Evolutionary conservation across 2,888 invertebrate species (phyloP).

Genomic region (Adineta ricciae): DNA sequence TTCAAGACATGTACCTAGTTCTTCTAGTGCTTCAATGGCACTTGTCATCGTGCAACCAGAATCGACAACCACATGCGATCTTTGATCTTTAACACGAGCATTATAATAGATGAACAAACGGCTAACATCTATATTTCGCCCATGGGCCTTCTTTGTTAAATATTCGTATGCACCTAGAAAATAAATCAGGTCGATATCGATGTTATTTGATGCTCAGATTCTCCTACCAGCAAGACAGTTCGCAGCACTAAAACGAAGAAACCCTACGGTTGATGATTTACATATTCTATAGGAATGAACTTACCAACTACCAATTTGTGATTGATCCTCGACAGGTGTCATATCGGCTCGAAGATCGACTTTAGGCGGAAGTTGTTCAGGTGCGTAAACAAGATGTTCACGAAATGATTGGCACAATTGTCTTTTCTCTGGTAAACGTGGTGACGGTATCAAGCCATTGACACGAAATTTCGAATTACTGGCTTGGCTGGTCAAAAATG

Average conservation of each 20-base stretch:
- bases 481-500: background rate
- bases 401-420: background rate
- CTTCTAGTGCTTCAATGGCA: slow-evolving; percentile 7
- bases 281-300: background rate
- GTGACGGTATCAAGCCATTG: background rate
- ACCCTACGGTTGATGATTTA: background rate
- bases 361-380: background rate
- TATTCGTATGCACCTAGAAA: background rate
- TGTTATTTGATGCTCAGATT: background rate
- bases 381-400: background rate
- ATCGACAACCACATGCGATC: background rate
- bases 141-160: background rate
- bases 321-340: background rate
- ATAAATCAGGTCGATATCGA: too few species aligned
- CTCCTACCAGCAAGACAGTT: background rate
- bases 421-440: background rate
- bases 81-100: background rate
- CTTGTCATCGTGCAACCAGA: slow-evolving; percentile 10
- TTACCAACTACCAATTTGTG: background rate
- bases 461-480: background rate
- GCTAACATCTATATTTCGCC: background rate
- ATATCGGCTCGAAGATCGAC: background rate
- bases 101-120: slow-evolving; percentile 22
- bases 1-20: background rate
- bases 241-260: background rate